Conservation (phyloP, 2,888 invertebrate species). For the Acanthopleura granulata region DNA sequence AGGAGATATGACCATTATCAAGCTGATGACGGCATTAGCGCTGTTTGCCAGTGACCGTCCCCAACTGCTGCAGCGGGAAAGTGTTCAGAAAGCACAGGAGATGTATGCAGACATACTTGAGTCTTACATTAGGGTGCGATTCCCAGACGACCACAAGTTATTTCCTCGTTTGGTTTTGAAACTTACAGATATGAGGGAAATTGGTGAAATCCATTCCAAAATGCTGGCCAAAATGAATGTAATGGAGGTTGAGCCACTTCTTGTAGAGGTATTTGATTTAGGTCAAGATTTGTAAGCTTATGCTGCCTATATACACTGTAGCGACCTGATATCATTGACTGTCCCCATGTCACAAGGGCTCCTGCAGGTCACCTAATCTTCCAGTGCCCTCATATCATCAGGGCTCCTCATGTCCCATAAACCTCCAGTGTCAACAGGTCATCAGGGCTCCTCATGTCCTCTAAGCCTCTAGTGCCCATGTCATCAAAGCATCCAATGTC, state of each 20-base stretch:
- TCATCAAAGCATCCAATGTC: no score
- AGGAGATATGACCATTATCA: conserved; percentile 58
- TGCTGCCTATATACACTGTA: no score
- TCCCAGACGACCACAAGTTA: conserved; percentile 52
- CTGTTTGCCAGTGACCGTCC: conserved; percentile 60
- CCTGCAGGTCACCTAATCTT: no score
- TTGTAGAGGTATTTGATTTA: conserved; percentile 95
- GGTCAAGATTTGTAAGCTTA: neutral
- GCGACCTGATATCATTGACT: no score
- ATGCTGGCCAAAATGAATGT: conserved; percentile 94
- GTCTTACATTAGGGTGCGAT: conserved; percentile 49
- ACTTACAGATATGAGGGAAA: conserved; percentile 87
- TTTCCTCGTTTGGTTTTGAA: conserved; percentile 80
- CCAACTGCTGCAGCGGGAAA: conserved; percentile 37
- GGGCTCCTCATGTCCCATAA: no score
- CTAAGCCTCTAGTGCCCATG: no score
- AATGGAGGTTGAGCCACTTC: conserved; percentile 87
- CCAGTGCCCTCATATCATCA: no score
- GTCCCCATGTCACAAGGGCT: no score
- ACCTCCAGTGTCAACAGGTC: no score
- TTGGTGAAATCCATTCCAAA: conserved; percentile 90
- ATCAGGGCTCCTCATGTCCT: no score
- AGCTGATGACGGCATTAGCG: conserved; percentile 61
- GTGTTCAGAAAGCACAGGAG: conserved; percentile 55
- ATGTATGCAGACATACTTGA: conserved; percentile 55